Percentiles rank a stretch among this genome's conserved stretches.
Conservation (phyloP, 2,888 invertebrate species). For the Melanostoma scalare region DNA sequence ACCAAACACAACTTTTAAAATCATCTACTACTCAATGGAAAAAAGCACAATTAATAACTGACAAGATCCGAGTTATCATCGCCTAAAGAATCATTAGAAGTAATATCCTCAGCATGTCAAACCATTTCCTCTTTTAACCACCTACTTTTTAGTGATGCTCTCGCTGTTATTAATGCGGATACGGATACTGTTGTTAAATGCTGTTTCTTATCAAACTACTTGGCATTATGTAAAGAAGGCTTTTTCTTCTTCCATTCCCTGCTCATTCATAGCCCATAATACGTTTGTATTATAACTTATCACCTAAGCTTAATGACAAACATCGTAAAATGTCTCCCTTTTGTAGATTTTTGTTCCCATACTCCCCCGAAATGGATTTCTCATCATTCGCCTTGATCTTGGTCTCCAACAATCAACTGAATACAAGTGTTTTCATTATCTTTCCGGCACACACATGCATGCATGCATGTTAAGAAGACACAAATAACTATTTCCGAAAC, state of each 20-base stretch:
- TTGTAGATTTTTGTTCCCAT: neutral
- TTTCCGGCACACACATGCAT: conserved; percentile 25
- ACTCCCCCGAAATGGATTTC: neutral
- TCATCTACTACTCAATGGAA: too few relatives aligned
- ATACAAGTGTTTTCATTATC: conserved; percentile 27
- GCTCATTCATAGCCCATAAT: conserved; percentile 5
- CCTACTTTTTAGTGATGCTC: too few relatives aligned
- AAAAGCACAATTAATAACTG: too few relatives aligned
- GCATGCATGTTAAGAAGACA: neutral
- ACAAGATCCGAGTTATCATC: too few relatives aligned
- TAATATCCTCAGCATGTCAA: too few relatives aligned
- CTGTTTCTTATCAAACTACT: too few relatives aligned
- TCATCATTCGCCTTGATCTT: conserved; percentile 21
- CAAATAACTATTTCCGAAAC: conserved; percentile 32
- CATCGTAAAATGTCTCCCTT: neutral
- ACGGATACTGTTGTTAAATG: too few relatives aligned
- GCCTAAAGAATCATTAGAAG: too few relatives aligned
- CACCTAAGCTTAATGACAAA: conserved; percentile 1
- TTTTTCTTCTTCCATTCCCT: neutral
- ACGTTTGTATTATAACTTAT: neutral
- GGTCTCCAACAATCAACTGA: conserved; percentile 22
- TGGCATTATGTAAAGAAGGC: too few relatives aligned
- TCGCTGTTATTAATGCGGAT: too few relatives aligned
- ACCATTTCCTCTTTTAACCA: too few relatives aligned
- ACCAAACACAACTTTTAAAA: too few relatives aligned